These are phyloP conservation scores for Brachyptera putata DNA, from an alignment of 2,888 invertebrate species.

Conservation along the genomic window DNA sequence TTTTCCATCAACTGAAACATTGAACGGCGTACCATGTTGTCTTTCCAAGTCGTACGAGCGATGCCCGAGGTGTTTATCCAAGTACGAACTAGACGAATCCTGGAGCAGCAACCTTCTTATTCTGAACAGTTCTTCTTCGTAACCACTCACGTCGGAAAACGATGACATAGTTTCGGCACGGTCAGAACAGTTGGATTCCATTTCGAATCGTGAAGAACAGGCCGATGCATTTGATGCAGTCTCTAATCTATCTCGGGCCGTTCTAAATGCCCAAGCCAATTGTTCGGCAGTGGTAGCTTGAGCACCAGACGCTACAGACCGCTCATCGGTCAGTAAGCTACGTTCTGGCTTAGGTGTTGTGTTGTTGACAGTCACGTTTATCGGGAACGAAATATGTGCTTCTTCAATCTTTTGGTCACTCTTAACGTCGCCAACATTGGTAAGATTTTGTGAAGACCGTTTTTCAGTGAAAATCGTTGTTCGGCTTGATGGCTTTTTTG, in stretches of 20 bases:
- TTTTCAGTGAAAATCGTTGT: too few relatives aligned
- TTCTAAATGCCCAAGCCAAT: constrained; percentile 24
- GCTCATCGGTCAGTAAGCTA: background rate
- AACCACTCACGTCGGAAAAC: constrained; percentile 32
- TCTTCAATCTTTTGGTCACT: too few relatives aligned
- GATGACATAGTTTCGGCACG: constrained; percentile 31
- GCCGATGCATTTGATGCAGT: constrained; percentile 31
- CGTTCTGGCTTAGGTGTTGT: background rate
- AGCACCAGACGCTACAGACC: background rate
- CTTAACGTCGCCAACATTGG: too few relatives aligned
- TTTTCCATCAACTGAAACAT: background rate
- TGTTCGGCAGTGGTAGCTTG: constrained; percentile 21
- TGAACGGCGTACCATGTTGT: background rate
- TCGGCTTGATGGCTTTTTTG: too few relatives aligned
- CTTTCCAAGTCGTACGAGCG: background rate
- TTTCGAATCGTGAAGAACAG: constrained; percentile 32
- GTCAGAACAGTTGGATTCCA: constrained; percentile 33
- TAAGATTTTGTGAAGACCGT: too few relatives aligned
- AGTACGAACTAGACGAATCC: constrained; percentile 19
- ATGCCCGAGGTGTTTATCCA: background rate
- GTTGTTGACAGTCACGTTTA: too few relatives aligned
- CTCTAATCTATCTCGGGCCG: constrained; percentile 29
- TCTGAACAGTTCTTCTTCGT: constrained; percentile 34
- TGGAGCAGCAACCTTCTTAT: constrained; percentile 30
- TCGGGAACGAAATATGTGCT: too few relatives aligned